phyloP scores from a whole-genome alignment of 2,113 vertebrate species.

The Nycticorax nycticorax region DNA sequence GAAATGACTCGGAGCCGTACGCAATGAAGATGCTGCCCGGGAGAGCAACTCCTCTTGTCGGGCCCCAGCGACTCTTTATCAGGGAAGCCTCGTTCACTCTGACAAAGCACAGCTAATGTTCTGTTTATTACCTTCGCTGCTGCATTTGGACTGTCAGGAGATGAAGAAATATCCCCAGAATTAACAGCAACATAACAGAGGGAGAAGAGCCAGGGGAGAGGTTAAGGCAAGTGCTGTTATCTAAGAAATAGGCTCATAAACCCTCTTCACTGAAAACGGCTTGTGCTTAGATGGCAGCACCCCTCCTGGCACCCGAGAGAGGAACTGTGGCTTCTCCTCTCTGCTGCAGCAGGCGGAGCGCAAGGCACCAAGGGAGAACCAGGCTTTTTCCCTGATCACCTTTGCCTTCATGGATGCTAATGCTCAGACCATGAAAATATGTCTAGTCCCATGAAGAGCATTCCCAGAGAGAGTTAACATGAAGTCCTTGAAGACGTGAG shows the following conservation, averaged over 20 bases:
- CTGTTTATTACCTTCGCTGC: constrained; percentile 43
- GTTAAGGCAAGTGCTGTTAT: constrained; percentile 43
- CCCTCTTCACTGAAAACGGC: neutral
- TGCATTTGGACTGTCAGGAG: constrained; percentile 34
- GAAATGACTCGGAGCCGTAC: neutral
- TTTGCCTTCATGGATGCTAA: neutral
- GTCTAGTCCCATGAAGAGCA: neutral
- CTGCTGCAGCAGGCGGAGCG: neutral
- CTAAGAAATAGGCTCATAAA: constrained; percentile 32
- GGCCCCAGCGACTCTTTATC: neutral
- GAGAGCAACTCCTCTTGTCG: constrained; percentile 33
- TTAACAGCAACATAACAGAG: constrained; percentile 41
- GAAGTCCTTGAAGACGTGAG: neutral
- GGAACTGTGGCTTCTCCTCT: neutral
- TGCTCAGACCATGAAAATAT: fast-evolving
- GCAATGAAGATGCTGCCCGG: neutral
- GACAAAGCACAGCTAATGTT: constrained; percentile 55
- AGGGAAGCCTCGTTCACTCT: constrained; percentile 18
- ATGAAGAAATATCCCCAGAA: constrained; percentile 59
- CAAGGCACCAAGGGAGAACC: neutral
- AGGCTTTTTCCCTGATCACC: fast-evolving
- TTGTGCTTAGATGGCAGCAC: neutral
- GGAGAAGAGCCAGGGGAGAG: constrained; percentile 54
- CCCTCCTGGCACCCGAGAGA: neutral
- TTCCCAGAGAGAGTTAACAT: neutral